A percentile compares a stretch with the other conserved stretches of the same genome.
Conservation (phyloP, 2,113 vertebrate species). For the Enhydra lutris region DNA sequence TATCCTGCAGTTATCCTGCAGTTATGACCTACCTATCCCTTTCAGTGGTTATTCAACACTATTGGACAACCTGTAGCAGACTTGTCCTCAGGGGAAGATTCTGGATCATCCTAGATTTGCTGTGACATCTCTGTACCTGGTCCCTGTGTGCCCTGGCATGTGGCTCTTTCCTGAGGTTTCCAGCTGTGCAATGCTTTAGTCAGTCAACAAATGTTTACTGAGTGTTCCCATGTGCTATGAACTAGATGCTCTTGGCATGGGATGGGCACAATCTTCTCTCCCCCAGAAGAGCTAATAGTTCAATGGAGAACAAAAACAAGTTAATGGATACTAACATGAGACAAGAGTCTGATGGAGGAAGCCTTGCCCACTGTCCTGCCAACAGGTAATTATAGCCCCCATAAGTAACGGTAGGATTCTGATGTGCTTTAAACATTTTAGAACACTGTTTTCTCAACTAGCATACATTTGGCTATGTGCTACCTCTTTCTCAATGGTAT, state of each 20-base stretch:
- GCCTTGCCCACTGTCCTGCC: accelerated
- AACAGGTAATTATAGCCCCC: background rate
- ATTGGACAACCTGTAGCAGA: background rate
- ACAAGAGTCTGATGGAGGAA: background rate
- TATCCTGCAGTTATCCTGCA: background rate
- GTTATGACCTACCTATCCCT: background rate
- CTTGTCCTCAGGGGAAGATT: background rate
- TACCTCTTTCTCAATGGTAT: background rate
- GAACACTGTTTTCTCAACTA: background rate
- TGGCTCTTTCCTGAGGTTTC: background rate
- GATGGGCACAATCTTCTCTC: accelerated
- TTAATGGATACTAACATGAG: accelerated
- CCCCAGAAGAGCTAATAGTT: background rate
- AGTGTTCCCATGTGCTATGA: too few species aligned
- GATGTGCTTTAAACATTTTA: background rate
- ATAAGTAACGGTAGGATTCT: background rate
- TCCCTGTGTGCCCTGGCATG: background rate
- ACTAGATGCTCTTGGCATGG: too few species aligned
- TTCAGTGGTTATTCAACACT: background rate
- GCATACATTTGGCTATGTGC: too few species aligned
- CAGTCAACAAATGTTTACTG: background rate
- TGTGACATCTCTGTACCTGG: background rate
- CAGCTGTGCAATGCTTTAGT: background rate
- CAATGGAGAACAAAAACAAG: background rate
- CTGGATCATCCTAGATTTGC: background rate